Evolutionary conservation across 2,797 vertebrate species (phyloP).

Genomic region (Poeciliopsis paucimaculata): DNA sequence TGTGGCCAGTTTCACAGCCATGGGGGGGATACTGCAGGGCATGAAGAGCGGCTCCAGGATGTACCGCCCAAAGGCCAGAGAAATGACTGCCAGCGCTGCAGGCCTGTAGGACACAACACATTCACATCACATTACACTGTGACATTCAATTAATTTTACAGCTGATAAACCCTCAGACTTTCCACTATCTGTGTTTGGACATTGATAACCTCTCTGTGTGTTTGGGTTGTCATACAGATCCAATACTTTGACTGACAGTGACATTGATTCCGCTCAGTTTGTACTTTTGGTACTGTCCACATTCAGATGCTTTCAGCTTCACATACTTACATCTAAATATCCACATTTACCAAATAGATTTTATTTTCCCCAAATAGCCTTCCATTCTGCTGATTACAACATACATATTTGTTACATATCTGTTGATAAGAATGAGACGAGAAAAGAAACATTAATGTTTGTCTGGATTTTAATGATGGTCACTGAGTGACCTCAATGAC

Average conservation of each 20-base stretch:
- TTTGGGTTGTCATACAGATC: not conserved
- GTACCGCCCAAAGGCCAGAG: slow-evolving; percentile 93
- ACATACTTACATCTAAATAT: no score
- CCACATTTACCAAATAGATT: no score
- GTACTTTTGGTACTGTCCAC: not conserved
- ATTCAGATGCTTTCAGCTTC: not conserved
- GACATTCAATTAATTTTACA: not conserved
- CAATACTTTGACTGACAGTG: not conserved
- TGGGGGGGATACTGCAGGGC: slow-evolving; percentile 89
- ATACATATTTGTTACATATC: not conserved
- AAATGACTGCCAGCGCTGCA: slow-evolving; percentile 91
- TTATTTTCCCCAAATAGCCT: no score
- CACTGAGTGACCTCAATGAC: not conserved
- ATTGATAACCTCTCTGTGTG: not conserved
- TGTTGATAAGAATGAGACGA: not conserved
- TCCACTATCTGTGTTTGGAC: not conserved
- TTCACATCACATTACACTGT: not conserved
- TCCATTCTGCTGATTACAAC: not conserved
- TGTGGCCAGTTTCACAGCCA: slow-evolving; percentile 90
- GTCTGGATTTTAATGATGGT: not conserved
- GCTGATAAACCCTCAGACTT: not conserved
- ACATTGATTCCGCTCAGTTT: not conserved
- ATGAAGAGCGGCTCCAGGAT: slow-evolving; percentile 96
- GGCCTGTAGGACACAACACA: slow-evolving; percentile 78
- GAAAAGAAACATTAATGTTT: not conserved